Percentiles rank a stretch among this genome's conserved stretches.
Evolutionary conservation across 2,797 vertebrate species (phyloP).

Genomic region (Pseudochaenichthys georgianus): DNA sequence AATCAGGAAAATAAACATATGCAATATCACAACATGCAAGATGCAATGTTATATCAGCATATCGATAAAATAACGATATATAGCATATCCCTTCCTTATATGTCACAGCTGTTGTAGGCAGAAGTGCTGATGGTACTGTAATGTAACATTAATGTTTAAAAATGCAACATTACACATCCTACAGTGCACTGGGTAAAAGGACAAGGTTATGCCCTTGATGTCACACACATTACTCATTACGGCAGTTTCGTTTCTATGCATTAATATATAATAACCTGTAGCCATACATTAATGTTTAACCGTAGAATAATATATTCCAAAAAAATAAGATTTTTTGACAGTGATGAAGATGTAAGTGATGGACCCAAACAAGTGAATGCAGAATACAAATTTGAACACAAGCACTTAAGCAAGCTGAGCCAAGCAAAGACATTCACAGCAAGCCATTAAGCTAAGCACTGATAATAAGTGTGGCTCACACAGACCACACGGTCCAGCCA

Average conservation of each 20-base stretch:
- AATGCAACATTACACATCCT: not conserved
- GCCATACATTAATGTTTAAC: not conserved
- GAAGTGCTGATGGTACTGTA: not conserved
- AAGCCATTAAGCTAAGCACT: constrained; percentile 44
- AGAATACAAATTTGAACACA: constrained; percentile 42
- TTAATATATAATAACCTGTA: constrained; percentile 11
- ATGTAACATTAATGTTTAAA: not conserved
- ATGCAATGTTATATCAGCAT: too few relatives aligned
- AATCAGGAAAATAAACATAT: too few relatives aligned
- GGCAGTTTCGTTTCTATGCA: not conserved
- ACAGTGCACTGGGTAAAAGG: not conserved
- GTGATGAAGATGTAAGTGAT: constrained; percentile 10
- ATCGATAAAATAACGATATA: too few relatives aligned
- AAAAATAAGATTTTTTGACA: constrained; percentile 1
- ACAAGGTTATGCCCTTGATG: constrained; percentile 2
- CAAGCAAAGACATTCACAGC: constrained; percentile 34
- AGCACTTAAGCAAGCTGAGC: constrained; percentile 38
- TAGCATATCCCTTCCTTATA: not conserved
- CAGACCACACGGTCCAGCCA: constrained; percentile 16
- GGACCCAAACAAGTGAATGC: constrained; percentile 26
- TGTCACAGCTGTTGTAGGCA: not conserved
- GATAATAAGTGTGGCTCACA: constrained; percentile 31
- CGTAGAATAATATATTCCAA: not conserved
- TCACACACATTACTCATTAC: constrained; percentile 6
- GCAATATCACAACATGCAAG: too few relatives aligned